phyloP scores from a whole-genome alignment of 2,888 invertebrate species.

The Tenthredo mesomela region DNA sequence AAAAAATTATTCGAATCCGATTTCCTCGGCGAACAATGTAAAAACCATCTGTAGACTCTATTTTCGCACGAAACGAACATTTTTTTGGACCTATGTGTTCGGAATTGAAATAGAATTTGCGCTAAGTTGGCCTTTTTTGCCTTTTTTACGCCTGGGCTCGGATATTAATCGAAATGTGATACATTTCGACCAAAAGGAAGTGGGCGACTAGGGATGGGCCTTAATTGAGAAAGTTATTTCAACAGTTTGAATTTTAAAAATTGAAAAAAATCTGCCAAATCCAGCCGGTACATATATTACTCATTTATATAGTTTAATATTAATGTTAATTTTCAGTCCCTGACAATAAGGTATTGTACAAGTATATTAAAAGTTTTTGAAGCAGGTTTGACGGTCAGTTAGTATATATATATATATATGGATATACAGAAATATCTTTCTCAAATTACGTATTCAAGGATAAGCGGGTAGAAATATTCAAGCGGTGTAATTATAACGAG shows the following conservation, averaged over 20 bases:
- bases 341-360: not conserved
- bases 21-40: no score
- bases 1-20: no score
- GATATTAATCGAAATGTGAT: no score
- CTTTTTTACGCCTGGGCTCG: no score
- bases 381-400: not conserved
- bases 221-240: not conserved
- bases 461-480: not conserved
- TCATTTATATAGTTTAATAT: not conserved
- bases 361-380: not conserved
- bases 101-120: no score
- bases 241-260: not conserved
- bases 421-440: not conserved
- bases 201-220: no score
- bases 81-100: no score
- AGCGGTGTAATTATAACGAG: not conserved
- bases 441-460: not conserved
- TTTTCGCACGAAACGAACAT: no score
- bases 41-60: no score
- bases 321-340: not conserved
- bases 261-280: not conserved
- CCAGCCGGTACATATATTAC: not conserved
- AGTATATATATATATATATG: not conserved
- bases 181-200: no score
- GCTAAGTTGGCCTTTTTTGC: no score